Evolutionary conservation across 2,113 vertebrate species (phyloP).

Genomic region (Amia ocellicauda): DNA sequence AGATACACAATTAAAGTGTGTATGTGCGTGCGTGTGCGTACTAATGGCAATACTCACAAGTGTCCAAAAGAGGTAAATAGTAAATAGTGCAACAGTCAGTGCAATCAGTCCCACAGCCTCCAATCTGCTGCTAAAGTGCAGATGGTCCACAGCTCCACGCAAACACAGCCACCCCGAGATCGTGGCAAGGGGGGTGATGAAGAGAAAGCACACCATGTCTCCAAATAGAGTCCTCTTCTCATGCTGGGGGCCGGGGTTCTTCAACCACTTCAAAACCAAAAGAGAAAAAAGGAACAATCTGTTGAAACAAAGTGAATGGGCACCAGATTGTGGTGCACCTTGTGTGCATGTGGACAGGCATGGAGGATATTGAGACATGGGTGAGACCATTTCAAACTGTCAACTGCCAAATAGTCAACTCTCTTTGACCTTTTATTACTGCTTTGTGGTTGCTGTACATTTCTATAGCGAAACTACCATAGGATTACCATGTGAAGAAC

Average conservation of each 20-base stretch:
- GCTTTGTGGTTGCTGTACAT: no score
- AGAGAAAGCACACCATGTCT: conserved; percentile 77
- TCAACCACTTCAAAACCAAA: conserved; percentile 66
- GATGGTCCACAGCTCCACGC: conserved; percentile 73
- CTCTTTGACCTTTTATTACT: no score
- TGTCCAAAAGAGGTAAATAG: conserved; percentile 81
- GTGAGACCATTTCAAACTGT: no score
- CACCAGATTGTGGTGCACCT: no score
- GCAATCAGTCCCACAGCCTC: conserved; percentile 78
- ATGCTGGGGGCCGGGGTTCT: conserved; percentile 68
- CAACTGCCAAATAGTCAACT: no score
- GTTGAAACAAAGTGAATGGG: no score
- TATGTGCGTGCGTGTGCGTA: background rate
- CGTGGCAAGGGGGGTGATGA: conserved; percentile 72
- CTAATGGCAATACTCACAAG: conserved; percentile 64
- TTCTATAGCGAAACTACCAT: no score
- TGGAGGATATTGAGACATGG: background rate
- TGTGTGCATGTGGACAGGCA: background rate
- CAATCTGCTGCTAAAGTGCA: conserved; percentile 76
- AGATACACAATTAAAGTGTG: background rate
- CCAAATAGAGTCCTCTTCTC: conserved; percentile 76
- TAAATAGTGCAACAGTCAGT: conserved; percentile 78
- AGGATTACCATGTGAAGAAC: no score
- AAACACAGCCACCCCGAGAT: conserved; percentile 77
- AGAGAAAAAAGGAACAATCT: background rate